Base-by-base conservation (phyloP, 2,797 vertebrate species). In the Manis pentadactyla region DNA sequence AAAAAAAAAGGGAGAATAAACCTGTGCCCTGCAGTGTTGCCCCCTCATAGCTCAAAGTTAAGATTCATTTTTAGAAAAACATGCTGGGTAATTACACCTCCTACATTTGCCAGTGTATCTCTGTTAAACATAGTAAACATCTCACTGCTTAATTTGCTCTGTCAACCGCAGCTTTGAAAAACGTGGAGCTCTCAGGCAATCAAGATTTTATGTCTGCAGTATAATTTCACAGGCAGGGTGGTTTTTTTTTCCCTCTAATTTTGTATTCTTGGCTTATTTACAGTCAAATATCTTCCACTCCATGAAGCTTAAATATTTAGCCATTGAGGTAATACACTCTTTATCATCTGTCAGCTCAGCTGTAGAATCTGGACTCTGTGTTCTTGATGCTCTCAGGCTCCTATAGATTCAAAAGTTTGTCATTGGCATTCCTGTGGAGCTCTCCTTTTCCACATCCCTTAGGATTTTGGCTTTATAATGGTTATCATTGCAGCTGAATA, bases 241-340 rank as follows among this genome's bases (percentile, higher is more conserved):
- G 37, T 39, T 51, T 31, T 85, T 57, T 93, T 39, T 59, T 23
- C 18, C 25, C 85, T 69, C 21, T 8, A 37, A 46, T 75, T 94
- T 91, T 71, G 19, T 51, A 66, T 96, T 96, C 93, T 96, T 95
- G 92, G 39, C 55, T 91, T 94, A 77, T 95, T 97, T 97, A 77
- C 55, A 95, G 66, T 97, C 77, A 96, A 92, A 92, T 95, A 87
- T 96, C 97, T 97, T 97, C 95, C 21, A 92, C 87, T 97, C 63
- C 63, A 37, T 84, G 95, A 95, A 94, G 75, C 82, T 94, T 96
- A 91, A 68, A 69, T 96, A 90, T 91, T 97, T 95, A 88, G 81
- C 46, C 55, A 15, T 17, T 19, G 92, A 94, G 79, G 66, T 90
- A 49, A 84, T 94, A 1, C 13, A 53, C 17, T 75, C 53, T 87